Percentiles rank a stretch among this genome's conserved stretches.
These are phyloP conservation scores for Cyclina sinensis DNA, from an alignment of 1,140 invertebrate genomes.

Conservation along the genomic window DNA sequence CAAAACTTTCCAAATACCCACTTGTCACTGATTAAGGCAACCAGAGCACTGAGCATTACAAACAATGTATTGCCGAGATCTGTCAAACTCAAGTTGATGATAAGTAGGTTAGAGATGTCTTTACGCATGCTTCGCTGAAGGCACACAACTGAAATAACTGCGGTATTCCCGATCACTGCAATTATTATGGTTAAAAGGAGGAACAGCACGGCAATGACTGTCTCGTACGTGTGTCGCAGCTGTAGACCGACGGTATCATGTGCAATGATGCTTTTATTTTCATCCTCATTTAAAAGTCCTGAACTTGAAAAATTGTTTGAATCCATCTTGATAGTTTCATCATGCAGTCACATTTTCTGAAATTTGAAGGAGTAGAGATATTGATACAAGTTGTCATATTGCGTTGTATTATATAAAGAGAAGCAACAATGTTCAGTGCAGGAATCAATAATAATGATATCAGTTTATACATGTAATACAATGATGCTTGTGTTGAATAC, in stretches of 20 bases:
- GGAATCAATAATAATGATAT: no score
- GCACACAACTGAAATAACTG: constrained; percentile 78
- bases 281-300: neutral
- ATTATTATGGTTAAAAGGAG: constrained; percentile 74
- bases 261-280: neutral
- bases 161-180: constrained; percentile 80
- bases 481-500: no score
- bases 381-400: no score
- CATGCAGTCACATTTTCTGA: neutral
- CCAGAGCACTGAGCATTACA: constrained; percentile 82
- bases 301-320: neutral
- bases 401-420: no score
- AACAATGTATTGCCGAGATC: constrained; percentile 81
- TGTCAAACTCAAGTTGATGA: constrained; percentile 83
- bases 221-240: constrained; percentile 51
- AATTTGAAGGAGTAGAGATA: neutral
- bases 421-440: no score
- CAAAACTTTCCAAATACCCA: constrained; percentile 72
- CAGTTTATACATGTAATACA: no score
- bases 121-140: constrained; percentile 72
- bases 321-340: neutral
- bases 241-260: neutral
- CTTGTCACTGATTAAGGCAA: constrained; percentile 73
- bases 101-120: constrained; percentile 81
- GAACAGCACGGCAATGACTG: constrained; percentile 59